Conservation (phyloP, 2,888 invertebrate genomes). For the Pristionchus arcanus region DNA sequence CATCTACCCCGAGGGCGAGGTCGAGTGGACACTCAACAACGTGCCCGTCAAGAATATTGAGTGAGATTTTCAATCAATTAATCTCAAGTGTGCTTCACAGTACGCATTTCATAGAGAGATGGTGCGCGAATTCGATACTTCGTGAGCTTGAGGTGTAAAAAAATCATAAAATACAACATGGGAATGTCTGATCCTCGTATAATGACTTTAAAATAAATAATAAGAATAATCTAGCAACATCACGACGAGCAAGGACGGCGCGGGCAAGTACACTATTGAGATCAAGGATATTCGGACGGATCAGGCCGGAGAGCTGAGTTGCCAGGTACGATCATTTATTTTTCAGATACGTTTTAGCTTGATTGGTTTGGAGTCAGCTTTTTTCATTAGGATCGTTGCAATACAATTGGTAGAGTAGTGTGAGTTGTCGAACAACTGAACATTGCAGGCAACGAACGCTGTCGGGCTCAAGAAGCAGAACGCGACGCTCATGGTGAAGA, state of each 20-base stretch:
- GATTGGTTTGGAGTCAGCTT: no score
- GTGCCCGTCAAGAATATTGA: slow-evolving; percentile 82
- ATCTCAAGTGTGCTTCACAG: not conserved
- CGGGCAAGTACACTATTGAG: slow-evolving; percentile 71
- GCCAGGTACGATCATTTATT: slow-evolving; percentile 56
- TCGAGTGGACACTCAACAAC: slow-evolving; percentile 91
- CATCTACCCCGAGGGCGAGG: slow-evolving; percentile 84
- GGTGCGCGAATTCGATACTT: not conserved
- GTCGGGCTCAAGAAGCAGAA: slow-evolving; percentile 81
- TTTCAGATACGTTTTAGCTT: no score
- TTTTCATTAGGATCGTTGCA: no score
- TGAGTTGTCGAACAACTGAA: no score
- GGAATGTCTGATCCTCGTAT: no score
- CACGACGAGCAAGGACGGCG: slow-evolving; percentile 68
- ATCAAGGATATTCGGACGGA: slow-evolving; percentile 69
- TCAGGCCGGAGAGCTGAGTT: slow-evolving; percentile 75
- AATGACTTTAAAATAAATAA: not conserved
- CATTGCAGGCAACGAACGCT: slow-evolving; percentile 69
- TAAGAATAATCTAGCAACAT: slow-evolving; percentile 65
- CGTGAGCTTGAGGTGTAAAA: no score
- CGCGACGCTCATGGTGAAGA: slow-evolving; percentile 73
- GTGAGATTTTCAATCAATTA: slow-evolving; percentile 61
- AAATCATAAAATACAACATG: no score
- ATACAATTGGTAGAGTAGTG: no score
- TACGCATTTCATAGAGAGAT: not conserved